Percentiles rank a stretch among this genome's conserved stretches.
These are phyloP conservation scores for Forbesichthys agassizii DNA, from an alignment of 2,113 vertebrate genomes.

Conservation along the genomic window DNA sequence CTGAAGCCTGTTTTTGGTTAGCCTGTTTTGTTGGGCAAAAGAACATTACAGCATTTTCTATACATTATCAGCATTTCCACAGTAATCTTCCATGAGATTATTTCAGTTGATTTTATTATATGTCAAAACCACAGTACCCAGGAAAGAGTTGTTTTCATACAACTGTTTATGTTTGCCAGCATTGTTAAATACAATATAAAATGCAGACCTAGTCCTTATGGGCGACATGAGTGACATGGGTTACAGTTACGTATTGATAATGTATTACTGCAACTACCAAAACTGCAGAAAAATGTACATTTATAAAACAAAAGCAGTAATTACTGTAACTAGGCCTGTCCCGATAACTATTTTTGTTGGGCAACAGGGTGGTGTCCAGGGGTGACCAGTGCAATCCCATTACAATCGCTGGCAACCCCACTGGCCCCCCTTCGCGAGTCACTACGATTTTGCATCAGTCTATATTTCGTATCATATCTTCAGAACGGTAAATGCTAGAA, in stretches of 20 bases:
- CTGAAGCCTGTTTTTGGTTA: too few relatives aligned
- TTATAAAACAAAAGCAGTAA: slow-evolving; percentile 33
- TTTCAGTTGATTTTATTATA: neutral
- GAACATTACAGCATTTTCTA: neutral
- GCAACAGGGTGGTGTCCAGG: too few relatives aligned
- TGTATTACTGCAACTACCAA: slow-evolving; percentile 3
- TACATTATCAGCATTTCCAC: too few relatives aligned
- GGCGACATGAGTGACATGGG: slow-evolving; percentile 20
- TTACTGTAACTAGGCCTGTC: too few relatives aligned
- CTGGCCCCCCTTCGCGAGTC: too few relatives aligned
- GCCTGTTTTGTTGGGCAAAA: too few relatives aligned
- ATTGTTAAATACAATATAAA: slow-evolving; percentile 55
- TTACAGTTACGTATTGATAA: slow-evolving; percentile 24
- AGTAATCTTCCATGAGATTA: neutral
- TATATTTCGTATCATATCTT: too few relatives aligned
- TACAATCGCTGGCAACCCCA: too few relatives aligned
- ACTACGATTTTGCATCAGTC: too few relatives aligned
- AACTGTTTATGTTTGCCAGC: slow-evolving; percentile 43
- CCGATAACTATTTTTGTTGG: too few relatives aligned
- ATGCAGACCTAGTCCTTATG: slow-evolving; percentile 49
- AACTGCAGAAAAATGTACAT: neutral
- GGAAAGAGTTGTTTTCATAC: slow-evolving; percentile 22
- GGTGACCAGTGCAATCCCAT: too few relatives aligned
- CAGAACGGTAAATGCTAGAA: too few relatives aligned
- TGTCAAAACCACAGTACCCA: slow-evolving; percentile 17